phyloP scores from a whole-genome alignment of 2,888 invertebrate species.

The Idaea dimidiata region DNA sequence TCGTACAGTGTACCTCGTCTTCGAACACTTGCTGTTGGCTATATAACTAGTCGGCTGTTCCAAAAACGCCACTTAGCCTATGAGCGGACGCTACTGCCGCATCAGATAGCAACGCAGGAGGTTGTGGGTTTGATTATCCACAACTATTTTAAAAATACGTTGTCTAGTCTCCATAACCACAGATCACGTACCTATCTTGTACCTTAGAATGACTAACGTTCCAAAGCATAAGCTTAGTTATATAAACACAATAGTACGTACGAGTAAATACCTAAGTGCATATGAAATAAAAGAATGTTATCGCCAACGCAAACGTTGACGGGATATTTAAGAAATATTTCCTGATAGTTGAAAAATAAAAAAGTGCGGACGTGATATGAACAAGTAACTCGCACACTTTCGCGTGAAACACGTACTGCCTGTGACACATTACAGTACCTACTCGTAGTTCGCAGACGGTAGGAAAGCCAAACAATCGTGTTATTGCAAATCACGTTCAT shows the following conservation, averaged over 20 bases:
- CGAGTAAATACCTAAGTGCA: background rate
- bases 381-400: background rate
- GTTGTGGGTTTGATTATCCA: too few species aligned
- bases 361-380: background rate
- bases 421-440: constrained; percentile 11
- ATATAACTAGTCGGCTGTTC: too few species aligned
- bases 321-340: background rate
- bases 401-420: constrained; percentile 15
- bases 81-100: too few species aligned
- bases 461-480: constrained; percentile 25
- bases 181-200: too few species aligned
- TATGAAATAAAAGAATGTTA: background rate
- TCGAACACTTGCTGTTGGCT: too few species aligned
- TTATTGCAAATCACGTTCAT: constrained; percentile 20
- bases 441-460: constrained; percentile 11
- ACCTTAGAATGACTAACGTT: too few species aligned
- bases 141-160: too few species aligned
- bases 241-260: background rate
- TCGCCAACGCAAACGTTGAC: background rate
- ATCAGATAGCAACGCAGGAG: too few species aligned
- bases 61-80: too few species aligned
- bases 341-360: background rate
- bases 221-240: too few species aligned
- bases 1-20: too few species aligned
- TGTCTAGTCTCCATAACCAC: too few species aligned